Evolutionary conservation across 1,140 invertebrate genomes (phyloP), one percentile per base, ranked within the genome.

Genomic region (Venturia canescens): DNA sequence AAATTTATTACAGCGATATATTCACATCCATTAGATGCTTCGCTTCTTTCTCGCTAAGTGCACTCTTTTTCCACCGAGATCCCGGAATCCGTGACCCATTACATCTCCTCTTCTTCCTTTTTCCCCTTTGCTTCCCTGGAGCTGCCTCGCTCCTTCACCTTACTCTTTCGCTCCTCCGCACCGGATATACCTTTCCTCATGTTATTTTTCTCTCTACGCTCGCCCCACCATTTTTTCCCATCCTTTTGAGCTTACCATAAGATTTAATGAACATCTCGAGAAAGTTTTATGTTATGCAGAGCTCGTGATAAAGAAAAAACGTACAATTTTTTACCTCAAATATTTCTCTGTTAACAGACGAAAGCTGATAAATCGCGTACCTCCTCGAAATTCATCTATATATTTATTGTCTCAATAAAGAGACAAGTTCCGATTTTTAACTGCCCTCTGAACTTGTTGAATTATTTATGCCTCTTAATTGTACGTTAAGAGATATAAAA

Each of bases 1-100:
- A 90, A 92, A 92, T 92, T 92, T 92, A 92, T 92, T 91, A 87
- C 91, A 23, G 88, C 90, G 90, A 92, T 92, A 92, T 92, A 92
- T 92, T 92, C 90, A 87, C 90, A 90, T 92, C 90, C 90, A 92
- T 92, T 91, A 92, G 91, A 89, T 89, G 89, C 85, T 86, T 89
- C 84, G 84, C 83, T 88, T 89, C 86, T 83, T 86, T 88, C 83
- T 81, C 82, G 84, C 84, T 87, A 88, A 89, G 88, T 89, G 86
- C 86, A 87, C 88, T 88, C 85, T 84, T 86, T 53, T 83, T 82
- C 60, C 82, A 75, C 80, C 72, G 82, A 87, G 85, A 85, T 86
- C 84, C 78, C 66, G 83, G 79, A 78, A 80, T 82, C 71, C 78
- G 38, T 70, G 81, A 69, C 79, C 71, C 75, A 77, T 77, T 63